These are phyloP conservation scores for Sussaba pulchella DNA, from an alignment of 2,888 invertebrate species.

Conservation along the genomic window DNA sequence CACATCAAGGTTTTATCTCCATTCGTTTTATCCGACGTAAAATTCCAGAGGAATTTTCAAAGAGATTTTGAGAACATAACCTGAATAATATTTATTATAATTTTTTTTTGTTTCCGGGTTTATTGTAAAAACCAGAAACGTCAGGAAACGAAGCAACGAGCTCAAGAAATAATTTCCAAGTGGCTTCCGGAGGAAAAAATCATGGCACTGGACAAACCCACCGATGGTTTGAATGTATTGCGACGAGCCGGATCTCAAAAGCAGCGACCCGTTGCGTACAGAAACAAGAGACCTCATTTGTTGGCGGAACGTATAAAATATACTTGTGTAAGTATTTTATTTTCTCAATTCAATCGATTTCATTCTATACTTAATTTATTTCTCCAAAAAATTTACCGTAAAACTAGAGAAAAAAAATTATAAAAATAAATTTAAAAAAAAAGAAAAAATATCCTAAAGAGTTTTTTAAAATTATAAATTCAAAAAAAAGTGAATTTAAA, in stretches of 20 bases:
- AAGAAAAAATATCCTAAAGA: too few relatives aligned
- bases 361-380: too few relatives aligned
- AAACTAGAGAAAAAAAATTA: too few relatives aligned
- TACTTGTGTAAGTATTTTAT: slow-evolving; percentile 82
- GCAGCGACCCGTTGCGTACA: slow-evolving; percentile 89
- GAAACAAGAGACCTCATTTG: slow-evolving; percentile 93
- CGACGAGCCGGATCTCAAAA: slow-evolving; percentile 94
- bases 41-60: too few relatives aligned
- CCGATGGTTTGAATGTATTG: slow-evolving; percentile 91
- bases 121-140: slow-evolving; percentile 87
- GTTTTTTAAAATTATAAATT: too few relatives aligned
- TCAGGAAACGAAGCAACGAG: slow-evolving; percentile 88
- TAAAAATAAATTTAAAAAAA: too few relatives aligned
- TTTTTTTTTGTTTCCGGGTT: too few relatives aligned
- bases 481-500: neutral
- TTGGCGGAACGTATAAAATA: slow-evolving; percentile 93
- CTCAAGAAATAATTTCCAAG: slow-evolving; percentile 88
- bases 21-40: slow-evolving; percentile 41
- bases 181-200: slow-evolving; percentile 94
- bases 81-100: too few relatives aligned
- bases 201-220: slow-evolving; percentile 90
- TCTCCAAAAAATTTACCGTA: too few relatives aligned
- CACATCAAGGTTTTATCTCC: slow-evolving; percentile 86
- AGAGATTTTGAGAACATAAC: too few relatives aligned
- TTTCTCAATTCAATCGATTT: too few relatives aligned